Conservation (phyloP, 2,113 vertebrate species). For the Oryzias curvinotus region DNA sequence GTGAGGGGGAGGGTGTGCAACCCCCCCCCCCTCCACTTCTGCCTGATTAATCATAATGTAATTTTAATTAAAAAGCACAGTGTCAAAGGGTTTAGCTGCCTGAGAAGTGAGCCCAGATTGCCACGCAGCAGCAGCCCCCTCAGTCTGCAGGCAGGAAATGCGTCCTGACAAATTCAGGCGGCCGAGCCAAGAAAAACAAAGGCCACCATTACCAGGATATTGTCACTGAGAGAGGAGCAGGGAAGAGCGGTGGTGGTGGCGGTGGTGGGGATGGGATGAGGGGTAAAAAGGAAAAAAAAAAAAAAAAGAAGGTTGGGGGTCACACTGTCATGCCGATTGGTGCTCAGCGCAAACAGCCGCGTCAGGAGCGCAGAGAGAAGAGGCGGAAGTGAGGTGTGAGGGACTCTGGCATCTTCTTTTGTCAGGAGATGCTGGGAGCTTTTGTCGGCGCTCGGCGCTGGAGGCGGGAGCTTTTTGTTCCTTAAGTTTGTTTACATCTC, state of each 20-base stretch:
- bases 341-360: slow-evolving; percentile 53
- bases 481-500: slow-evolving; percentile 71
- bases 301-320: slow-evolving; percentile 60
- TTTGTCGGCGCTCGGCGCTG: slow-evolving; percentile 57
- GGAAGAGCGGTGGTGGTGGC: slow-evolving; percentile 1
- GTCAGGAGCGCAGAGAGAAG: slow-evolving; percentile 52
- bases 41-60: slow-evolving; percentile 99
- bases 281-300: slow-evolving; percentile 29
- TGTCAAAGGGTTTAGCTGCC: slow-evolving; percentile 99
- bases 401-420: slow-evolving; percentile 52
- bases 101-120: slow-evolving; percentile 99
- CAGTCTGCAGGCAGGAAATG: slow-evolving; percentile 94
- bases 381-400: slow-evolving; percentile 53
- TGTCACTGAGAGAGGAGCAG: slow-evolving; percentile 57
- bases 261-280: slow-evolving; percentile 27
- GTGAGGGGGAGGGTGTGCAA: slow-evolving; percentile 53
- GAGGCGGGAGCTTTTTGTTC: slow-evolving; percentile 43
- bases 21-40: slow-evolving; percentile 81
- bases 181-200: slow-evolving; percentile 76
- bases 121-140: slow-evolving; percentile 89
- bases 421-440: slow-evolving; percentile 63
- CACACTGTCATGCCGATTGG: slow-evolving; percentile 73
- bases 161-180: slow-evolving; percentile 86
- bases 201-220: slow-evolving; percentile 72
- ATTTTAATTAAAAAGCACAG: slow-evolving; percentile 99